phyloP scores from a whole-genome alignment of 2,797 vertebrate species.

The Pantherophis alleghaniensis region DNA sequence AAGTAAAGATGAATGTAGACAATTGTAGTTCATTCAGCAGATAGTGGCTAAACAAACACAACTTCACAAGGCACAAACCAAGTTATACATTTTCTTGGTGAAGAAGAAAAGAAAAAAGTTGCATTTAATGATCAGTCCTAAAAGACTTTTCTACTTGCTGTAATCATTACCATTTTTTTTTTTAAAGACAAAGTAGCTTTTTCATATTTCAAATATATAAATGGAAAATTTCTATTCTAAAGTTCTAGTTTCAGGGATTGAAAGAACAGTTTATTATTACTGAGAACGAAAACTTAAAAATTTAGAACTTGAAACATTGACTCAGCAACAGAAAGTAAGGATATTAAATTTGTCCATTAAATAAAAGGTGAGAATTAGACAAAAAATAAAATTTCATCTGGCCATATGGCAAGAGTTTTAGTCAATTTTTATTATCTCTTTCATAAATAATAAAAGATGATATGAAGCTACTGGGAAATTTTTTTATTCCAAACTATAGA shows the following conservation, averaged over 20 bases:
- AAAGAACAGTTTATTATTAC: not conserved
- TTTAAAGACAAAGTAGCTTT: not conserved
- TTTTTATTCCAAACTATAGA: not conserved
- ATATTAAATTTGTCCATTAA: not conserved
- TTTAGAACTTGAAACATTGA: not conserved
- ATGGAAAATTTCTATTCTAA: not conserved
- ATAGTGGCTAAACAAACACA: not conserved
- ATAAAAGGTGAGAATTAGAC: not conserved
- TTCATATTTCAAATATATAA: not conserved
- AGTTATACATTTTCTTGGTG: not conserved
- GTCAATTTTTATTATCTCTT: not conserved
- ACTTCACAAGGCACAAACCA: not conserved
- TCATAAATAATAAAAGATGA: not conserved
- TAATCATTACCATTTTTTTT: not conserved
- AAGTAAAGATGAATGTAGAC: not conserved
- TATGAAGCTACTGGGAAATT: not conserved
- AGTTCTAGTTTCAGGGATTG: not conserved
- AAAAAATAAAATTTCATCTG: not conserved
- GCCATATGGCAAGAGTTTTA: not conserved
- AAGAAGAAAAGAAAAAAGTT: not conserved
- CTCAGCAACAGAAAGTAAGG: not conserved
- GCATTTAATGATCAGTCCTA: not conserved
- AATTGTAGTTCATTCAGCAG: not conserved
- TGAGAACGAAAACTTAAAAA: not conserved
- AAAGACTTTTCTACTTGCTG: not conserved